Base-by-base conservation (phyloP, 2,888 invertebrate genomes). In the Caenorhabditis doughertyi region DNA sequence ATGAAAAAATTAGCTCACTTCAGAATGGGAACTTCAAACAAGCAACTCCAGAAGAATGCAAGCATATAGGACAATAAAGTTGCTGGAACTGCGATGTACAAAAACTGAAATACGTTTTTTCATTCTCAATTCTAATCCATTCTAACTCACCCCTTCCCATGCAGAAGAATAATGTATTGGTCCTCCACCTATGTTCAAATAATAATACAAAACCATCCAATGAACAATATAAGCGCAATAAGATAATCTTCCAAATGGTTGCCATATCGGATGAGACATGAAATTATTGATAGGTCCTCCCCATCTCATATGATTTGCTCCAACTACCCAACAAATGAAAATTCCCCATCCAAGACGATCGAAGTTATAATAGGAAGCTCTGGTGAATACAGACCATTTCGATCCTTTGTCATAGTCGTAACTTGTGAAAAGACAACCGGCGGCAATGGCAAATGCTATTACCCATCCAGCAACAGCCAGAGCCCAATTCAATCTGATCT, bases 191-290 rank as follows among this genome's bases (percentile, higher is more conserved):
- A 83, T 32, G 32, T 81, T 77, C 29, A 74, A n/a, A 25, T 44
- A 81, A 18, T 70, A 64, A 32, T 67, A 83, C 23, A 84, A 21
- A 16, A 83, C 60, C 51, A 84, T 53, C 72, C 64, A 80, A 58
- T 89, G 89, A 9, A 86, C 79, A 42, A 97, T 94, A 93, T 97
- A 98, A 47, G 97, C 95, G 92, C 96, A 96, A 93, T 96, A 97
- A 3, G 97, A 96, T 82, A 97, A 94, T 70, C 97, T 94, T 89
- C 96, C 96, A 65, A 98, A 93, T 0, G 97, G 97, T 89, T 96
- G 94, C 88, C 96, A 94, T 0, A 95, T 95, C 67, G 95, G 94
- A 93, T 95, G 95, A 0, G 96, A 95, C 65, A 98, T 94, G 56
- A 96, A 93, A 0, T 94, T n/a, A n/a, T n/a, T n/a, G n/a, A n/a